Percentiles rank a stretch among this genome's conserved stretches.
These are phyloP conservation scores for Sebastes steindachneri DNA, from an alignment of 2,797 vertebrate species.

Conservation along the genomic window DNA sequence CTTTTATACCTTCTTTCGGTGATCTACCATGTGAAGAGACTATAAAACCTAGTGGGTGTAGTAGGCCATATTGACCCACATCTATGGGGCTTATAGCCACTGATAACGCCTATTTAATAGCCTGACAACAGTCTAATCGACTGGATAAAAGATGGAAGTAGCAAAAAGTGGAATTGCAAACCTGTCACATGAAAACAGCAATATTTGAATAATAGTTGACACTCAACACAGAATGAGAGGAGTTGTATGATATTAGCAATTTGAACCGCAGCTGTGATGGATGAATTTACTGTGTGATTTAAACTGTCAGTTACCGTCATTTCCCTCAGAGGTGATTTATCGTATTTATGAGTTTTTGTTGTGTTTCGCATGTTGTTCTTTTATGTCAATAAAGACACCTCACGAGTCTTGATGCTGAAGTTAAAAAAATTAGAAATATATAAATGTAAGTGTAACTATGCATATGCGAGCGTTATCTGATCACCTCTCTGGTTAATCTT, in stretches of 20 bases:
- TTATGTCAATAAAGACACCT: constrained; percentile 21
- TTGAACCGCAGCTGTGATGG: not conserved
- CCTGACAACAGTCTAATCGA: too few relatives aligned
- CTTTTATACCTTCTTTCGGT: too few relatives aligned
- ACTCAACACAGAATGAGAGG: not conserved
- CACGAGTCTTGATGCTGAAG: not conserved
- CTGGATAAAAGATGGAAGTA: not conserved
- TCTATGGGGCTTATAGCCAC: too few relatives aligned
- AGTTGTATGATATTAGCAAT: not conserved
- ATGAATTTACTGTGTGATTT: not conserved
- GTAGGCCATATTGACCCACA: too few relatives aligned
- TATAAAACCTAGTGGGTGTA: too few relatives aligned
- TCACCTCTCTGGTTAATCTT: not conserved
- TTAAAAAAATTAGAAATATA: not conserved
- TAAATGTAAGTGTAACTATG: not conserved
- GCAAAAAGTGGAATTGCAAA: not conserved
- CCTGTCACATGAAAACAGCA: not conserved
- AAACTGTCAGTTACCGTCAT: not conserved
- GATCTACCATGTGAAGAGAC: too few relatives aligned
- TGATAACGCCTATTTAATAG: too few relatives aligned
- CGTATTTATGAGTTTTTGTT: not conserved
- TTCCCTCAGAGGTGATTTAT: not conserved
- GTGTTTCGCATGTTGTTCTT: constrained; percentile 1
- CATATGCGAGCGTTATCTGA: not conserved
- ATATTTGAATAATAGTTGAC: not conserved